Percentiles rank a stretch among this genome's conserved stretches.
Evolutionary conservation across 2,888 invertebrate genomes (phyloP).

Genomic region (Drosophila kokeensis): DNA sequence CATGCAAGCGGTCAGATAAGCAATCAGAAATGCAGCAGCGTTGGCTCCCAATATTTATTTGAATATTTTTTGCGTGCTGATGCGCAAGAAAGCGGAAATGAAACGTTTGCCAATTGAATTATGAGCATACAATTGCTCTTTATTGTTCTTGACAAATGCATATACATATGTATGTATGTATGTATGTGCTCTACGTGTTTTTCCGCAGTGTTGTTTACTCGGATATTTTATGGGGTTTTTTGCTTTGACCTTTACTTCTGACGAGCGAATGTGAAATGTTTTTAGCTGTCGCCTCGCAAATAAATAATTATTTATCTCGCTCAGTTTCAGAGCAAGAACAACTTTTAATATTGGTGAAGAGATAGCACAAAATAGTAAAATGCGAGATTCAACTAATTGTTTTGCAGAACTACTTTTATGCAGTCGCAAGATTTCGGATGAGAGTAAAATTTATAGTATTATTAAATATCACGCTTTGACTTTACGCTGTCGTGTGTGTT

Average conservation of each 20-base stretch:
- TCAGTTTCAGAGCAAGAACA: neutral
- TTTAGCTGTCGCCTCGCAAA: neutral
- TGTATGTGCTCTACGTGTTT: neutral
- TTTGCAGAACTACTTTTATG: neutral
- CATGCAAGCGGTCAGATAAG: constrained; percentile 19
- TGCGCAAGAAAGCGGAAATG: constrained; percentile 48
- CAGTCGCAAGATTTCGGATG: neutral
- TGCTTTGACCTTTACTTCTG: neutral
- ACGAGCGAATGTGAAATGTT: neutral
- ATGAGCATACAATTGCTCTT: constrained; percentile 55
- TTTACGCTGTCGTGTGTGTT: too few relatives aligned
- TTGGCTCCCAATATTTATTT: neutral
- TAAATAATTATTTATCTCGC: neutral
- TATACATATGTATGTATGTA: too few relatives aligned
- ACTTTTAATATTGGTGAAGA: neutral
- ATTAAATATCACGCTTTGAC: too few relatives aligned
- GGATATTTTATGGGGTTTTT: too few relatives aligned
- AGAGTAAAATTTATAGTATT: too few relatives aligned
- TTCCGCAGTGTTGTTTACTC: neutral
- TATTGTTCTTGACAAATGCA: neutral
- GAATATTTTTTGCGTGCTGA: constrained; percentile 20
- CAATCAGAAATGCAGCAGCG: constrained; percentile 19
- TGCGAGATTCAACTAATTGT: neutral
- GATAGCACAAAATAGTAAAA: neutral
- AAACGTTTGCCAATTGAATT: constrained; percentile 64